These are phyloP conservation scores for Osedax frankpressi DNA, from an alignment of 2,888 invertebrate species.

Conservation along the genomic window DNA sequence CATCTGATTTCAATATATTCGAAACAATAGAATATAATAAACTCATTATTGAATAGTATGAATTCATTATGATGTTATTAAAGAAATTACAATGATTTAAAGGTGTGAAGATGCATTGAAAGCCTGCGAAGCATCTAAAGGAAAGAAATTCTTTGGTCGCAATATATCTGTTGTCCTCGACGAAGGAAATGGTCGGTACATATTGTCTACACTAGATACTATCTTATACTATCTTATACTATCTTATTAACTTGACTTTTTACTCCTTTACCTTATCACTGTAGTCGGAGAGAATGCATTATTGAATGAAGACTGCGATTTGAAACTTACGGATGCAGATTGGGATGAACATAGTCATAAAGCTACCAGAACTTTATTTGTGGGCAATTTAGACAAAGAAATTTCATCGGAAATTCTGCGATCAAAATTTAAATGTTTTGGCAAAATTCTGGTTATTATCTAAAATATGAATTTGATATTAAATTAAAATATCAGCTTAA, in stretches of 20 bases:
- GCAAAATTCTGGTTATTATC: slow-evolving; percentile 70
- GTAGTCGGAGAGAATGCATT: background rate
- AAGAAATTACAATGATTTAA: no score
- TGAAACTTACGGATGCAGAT: slow-evolving; percentile 61
- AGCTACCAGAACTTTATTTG: slow-evolving; percentile 85
- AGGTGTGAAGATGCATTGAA: slow-evolving; percentile 86
- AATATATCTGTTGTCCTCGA: slow-evolving; percentile 88
- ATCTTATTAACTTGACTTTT: no score
- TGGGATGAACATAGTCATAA: slow-evolving; percentile 89
- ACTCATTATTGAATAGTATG: background rate
- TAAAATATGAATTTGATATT: background rate
- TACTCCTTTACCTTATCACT: no score
- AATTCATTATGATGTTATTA: background rate
- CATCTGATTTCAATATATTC: background rate
- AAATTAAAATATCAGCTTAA: no score
- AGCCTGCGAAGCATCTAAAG: slow-evolving; percentile 84
- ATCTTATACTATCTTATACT: no score
- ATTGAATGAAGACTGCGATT: slow-evolving; percentile 35
- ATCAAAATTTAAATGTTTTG: slow-evolving; percentile 84
- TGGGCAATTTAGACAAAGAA: slow-evolving; percentile 89
- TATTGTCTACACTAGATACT: no score
- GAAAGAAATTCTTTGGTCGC: slow-evolving; percentile 90
- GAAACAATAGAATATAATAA: background rate
- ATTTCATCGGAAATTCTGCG: slow-evolving; percentile 76
- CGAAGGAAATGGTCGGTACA: slow-evolving; percentile 58